phyloP scores from a whole-genome alignment of 2,888 invertebrate species.

The Melinopterus prodromus region DNA sequence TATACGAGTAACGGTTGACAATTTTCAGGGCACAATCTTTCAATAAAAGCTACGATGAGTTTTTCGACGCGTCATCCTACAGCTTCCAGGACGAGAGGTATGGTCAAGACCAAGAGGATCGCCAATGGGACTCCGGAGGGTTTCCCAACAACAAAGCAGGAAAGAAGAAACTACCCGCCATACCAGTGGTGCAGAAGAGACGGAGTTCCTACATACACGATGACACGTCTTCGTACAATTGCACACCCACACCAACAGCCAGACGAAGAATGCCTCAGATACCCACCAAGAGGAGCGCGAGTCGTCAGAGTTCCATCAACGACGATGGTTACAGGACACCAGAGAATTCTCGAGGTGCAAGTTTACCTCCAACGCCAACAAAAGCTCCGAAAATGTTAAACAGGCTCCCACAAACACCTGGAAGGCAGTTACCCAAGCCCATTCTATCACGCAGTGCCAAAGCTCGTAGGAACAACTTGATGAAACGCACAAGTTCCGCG shows the following conservation, averaged over 20 bases:
- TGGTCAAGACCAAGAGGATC: conserved; percentile 72
- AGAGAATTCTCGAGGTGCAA: conserved; percentile 57
- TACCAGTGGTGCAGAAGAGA: conserved; percentile 56
- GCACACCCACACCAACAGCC: conserved; percentile 56
- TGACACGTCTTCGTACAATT: conserved; percentile 49
- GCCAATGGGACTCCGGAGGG: conserved; percentile 80
- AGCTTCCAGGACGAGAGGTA: conserved; percentile 69
- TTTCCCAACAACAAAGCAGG: conserved; percentile 48
- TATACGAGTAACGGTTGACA: background rate
- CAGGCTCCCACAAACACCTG: conserved; percentile 66
- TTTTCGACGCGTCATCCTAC: conserved; percentile 70
- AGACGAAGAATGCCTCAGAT: conserved; percentile 59
- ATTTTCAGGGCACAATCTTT: conserved; percentile 63
- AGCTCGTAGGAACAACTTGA: conserved; percentile 52
- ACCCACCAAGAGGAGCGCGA: conserved; percentile 55
- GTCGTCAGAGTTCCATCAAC: conserved; percentile 57
- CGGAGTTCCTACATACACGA: conserved; percentile 54
- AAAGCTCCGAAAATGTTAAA: conserved; percentile 56
- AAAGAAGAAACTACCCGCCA: conserved; percentile 61
- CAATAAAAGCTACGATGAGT: conserved; percentile 69
- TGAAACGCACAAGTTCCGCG: conserved; percentile 59
- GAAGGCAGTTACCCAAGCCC: conserved; percentile 63
- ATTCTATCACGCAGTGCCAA: conserved; percentile 57
- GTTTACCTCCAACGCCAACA: conserved; percentile 60
- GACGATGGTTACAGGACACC: conserved; percentile 55